These are phyloP conservation scores for Misgurnus anguillicaudatus DNA, from an alignment of 2,113 vertebrate species.

Conservation along the genomic window DNA sequence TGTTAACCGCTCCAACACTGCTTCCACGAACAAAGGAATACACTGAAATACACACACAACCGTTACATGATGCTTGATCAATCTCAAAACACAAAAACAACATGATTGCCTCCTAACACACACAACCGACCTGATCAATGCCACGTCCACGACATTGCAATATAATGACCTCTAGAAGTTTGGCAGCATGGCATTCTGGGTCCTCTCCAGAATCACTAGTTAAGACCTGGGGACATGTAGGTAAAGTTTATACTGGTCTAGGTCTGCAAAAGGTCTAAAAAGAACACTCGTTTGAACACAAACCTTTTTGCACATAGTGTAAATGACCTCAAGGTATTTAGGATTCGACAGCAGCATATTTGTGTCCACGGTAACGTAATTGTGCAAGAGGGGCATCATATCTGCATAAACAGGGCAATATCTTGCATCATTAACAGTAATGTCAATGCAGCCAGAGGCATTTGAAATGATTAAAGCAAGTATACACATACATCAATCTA, in stretches of 20 bases:
- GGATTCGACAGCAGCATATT: slow-evolving; percentile 88
- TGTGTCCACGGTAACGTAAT: slow-evolving; percentile 97
- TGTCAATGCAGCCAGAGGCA: background rate
- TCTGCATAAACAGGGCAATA: slow-evolving; percentile 73
- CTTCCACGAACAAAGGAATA: slow-evolving; percentile 92
- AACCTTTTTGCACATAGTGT: slow-evolving; percentile 99
- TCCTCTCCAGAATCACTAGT: slow-evolving; percentile 91
- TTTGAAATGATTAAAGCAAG: slow-evolving; percentile 5
- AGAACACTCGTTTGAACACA: background rate
- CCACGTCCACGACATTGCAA: slow-evolving; percentile 92
- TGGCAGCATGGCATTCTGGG: slow-evolving; percentile 94
- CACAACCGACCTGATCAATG: slow-evolving; percentile 88
- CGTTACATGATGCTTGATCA: background rate
- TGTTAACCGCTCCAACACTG: slow-evolving; percentile 89
- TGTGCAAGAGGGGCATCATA: slow-evolving; percentile 99
- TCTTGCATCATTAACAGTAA: background rate
- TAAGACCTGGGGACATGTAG: slow-evolving; percentile 77
- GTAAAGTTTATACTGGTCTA: too few species aligned
- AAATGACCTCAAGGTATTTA: slow-evolving; percentile 94
- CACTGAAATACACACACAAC: slow-evolving; percentile 71
- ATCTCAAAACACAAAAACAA: background rate
- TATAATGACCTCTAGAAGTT: slow-evolving; percentile 94
- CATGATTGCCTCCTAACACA: background rate
- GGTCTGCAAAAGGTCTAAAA: background rate
- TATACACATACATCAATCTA: background rate